A percentile compares a stretch with the other conserved stretches of the same genome.
These are phyloP conservation scores for Scolopax mira DNA, from an alignment of 2,113 vertebrate species.

Conservation along the genomic window DNA sequence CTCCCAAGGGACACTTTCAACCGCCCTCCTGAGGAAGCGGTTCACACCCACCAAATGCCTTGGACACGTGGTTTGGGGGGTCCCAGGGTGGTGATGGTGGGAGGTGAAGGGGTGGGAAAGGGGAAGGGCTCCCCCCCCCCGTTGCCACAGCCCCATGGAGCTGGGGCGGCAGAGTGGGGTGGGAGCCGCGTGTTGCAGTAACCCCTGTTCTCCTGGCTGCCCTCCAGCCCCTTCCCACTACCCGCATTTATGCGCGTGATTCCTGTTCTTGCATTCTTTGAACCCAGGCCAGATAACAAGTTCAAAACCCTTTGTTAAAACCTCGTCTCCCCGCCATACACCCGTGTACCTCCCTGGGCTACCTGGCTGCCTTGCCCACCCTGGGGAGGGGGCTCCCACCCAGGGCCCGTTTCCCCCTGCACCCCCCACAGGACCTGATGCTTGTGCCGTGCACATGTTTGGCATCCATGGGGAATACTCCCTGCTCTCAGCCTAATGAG, in stretches of 20 bases:
- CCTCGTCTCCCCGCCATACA: neutral
- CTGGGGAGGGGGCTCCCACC: neutral
- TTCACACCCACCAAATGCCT: neutral
- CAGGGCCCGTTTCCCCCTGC: neutral
- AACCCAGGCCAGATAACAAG: neutral
- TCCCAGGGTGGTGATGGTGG: neutral
- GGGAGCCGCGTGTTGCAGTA: neutral
- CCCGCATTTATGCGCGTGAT: neutral
- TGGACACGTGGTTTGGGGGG: fast-evolving
- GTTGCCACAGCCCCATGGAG: neutral
- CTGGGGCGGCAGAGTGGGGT: fast-evolving
- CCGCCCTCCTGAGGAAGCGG: too few species aligned
- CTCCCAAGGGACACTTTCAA: too few species aligned
- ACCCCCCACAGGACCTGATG: neutral
- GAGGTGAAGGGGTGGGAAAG: neutral
- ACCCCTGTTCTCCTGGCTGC: neutral
- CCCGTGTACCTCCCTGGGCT: neutral
- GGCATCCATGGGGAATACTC: neutral
- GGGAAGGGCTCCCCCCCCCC: neutral
- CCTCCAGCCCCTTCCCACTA: slow-evolving; percentile 30
- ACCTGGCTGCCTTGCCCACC: neutral
- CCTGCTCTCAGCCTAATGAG: neutral
- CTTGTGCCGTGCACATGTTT: slow-evolving; percentile 17
- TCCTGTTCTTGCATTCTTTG: slow-evolving; percentile 20
- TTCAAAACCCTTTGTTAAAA: neutral